Percentiles rank a stretch among this genome's conserved stretches.
phyloP scores from a whole-genome alignment of 1,140 invertebrate genomes.

The Forficula auricularia region DNA sequence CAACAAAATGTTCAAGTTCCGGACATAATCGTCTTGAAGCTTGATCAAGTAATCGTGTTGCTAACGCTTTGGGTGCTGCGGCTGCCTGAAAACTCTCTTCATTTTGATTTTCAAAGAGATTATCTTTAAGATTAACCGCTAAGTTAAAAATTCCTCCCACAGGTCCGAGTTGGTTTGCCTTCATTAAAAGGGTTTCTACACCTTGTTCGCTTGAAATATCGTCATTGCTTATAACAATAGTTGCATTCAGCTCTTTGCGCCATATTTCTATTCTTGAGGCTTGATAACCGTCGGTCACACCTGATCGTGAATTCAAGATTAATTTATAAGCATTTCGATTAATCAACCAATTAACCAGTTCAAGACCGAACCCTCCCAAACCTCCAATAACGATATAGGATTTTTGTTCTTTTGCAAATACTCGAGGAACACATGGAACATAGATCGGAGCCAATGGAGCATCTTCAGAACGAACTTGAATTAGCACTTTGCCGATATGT shows the following conservation, averaged over 20 bases:
- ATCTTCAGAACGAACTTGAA: conserved; percentile 1
- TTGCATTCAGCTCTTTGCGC: conserved; percentile 32
- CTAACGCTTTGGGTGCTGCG: conserved; percentile 34
- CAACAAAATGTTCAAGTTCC: conserved; percentile 18
- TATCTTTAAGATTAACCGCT: conserved; percentile 41
- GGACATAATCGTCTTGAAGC: conserved; percentile 30
- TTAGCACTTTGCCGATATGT: conserved; percentile 26
- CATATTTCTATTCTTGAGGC: conserved; percentile 27
- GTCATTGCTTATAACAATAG: conserved; percentile 28
- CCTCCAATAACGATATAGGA: conserved; percentile 34
- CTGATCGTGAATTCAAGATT: conserved; percentile 38
- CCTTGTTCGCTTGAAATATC: conserved; percentile 29
- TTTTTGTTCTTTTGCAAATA: not conserved
- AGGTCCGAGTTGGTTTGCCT: conserved; percentile 36
- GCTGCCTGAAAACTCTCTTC: conserved; percentile 26
- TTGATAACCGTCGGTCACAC: conserved; percentile 37
- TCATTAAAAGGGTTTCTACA: conserved; percentile 35
- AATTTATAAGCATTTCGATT: conserved; percentile 35
- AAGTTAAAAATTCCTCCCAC: conserved; percentile 65
- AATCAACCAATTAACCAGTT: conserved; percentile 41
- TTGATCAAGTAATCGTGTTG: conserved; percentile 33
- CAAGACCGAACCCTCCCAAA: conserved; percentile 45
- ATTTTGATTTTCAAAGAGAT: conserved; percentile 39
- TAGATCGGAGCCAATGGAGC: no score
- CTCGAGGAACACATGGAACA: conserved; percentile 5